Evolutionary conservation across 2,797 vertebrate species (phyloP).

Genomic region (Bradypodion ventrale): DNA sequence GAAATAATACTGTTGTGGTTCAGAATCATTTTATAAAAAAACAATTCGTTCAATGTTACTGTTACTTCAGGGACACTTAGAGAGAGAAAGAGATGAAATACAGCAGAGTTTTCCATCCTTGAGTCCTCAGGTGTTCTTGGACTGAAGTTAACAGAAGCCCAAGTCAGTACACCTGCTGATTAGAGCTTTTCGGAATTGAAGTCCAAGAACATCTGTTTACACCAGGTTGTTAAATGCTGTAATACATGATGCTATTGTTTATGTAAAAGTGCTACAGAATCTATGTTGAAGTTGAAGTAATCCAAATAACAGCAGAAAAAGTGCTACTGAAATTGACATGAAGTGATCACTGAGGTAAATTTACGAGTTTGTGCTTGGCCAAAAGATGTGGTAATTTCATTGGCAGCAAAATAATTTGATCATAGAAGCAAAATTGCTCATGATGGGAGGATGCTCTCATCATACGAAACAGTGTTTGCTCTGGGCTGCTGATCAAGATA

Average conservation of each 20-base stretch:
- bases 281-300: constrained; percentile 17
- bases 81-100: too few species aligned
- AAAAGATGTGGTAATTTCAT: neutral
- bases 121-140: too few species aligned
- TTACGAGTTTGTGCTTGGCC: neutral
- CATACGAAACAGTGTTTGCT: neutral
- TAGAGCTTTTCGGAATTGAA: too few species aligned
- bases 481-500: neutral
- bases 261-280: neutral
- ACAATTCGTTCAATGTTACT: neutral
- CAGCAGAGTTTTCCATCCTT: too few species aligned
- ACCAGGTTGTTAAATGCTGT: too few species aligned
- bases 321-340: neutral
- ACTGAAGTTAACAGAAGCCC: too few species aligned
- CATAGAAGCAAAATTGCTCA: neutral
- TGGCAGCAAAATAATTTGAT: neutral
- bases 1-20: constrained; percentile 23
- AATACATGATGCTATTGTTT: neutral
- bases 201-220: too few species aligned
- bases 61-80: neutral
- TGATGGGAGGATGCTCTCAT: too few species aligned
- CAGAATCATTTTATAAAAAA: constrained; percentile 25
- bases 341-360: neutral
- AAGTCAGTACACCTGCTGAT: too few species aligned
- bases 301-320: neutral